phyloP scores from a whole-genome alignment of 2,888 invertebrate species.

The Heliconius charithonia region DNA sequence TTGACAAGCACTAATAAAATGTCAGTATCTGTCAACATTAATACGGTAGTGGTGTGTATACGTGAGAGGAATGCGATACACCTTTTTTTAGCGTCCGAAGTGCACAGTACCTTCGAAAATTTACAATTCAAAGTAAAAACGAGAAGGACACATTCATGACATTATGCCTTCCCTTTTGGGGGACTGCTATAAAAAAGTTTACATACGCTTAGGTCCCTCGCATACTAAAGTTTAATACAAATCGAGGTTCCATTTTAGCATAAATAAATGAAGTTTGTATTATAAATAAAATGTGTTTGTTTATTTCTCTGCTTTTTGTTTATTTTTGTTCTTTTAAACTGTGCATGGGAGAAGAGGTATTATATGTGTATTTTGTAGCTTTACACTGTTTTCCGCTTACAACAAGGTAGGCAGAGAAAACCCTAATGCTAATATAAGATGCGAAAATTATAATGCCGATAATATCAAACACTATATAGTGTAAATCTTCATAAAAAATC shows the following conservation, averaged over 20 bases:
- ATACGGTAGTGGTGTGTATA: background rate
- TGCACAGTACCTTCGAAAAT: slow-evolving; percentile 28
- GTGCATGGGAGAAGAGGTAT: no score
- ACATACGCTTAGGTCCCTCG: slow-evolving; percentile 33
- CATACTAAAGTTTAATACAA: slow-evolving; percentile 28
- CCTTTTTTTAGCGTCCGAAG: slow-evolving; percentile 23
- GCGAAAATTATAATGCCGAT: no score
- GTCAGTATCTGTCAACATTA: slow-evolving; percentile 7
- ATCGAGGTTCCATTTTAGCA: slow-evolving; percentile 3
- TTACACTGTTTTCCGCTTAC: no score
- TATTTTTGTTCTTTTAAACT: no score
- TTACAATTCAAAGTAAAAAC: slow-evolving; percentile 37
- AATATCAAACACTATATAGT: no score
- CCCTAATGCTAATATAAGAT: background rate
- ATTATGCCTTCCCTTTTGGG: slow-evolving; percentile 30
- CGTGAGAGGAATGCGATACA: slow-evolving; percentile 17
- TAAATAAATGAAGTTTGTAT: background rate
- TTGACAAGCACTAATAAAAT: slow-evolving; percentile 7
- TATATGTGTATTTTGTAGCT: no score
- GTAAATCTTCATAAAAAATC: no score
- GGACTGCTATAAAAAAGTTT: slow-evolving; percentile 37
- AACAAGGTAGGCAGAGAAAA: background rate
- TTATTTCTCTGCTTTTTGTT: background rate
- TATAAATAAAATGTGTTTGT: background rate
- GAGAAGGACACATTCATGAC: slow-evolving; percentile 29